Evolutionary conservation across 1,140 invertebrate species (phyloP), one percentile per base, ranked within the genome.

Genomic region (Panagrolaimus sp.): DNA sequence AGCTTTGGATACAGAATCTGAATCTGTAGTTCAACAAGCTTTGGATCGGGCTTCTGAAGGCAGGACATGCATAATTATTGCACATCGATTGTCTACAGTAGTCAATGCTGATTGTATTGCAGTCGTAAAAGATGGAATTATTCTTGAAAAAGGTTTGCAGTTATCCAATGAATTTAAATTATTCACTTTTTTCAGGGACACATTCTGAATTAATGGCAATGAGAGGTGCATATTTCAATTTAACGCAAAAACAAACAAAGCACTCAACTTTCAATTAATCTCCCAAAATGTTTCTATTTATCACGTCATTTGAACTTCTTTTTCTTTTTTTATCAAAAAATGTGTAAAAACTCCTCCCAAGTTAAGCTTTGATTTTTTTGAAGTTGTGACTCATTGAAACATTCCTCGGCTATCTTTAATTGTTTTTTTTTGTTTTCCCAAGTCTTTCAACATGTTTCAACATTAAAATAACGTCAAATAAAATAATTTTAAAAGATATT

Each of bases 1-100:
- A 45, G 82, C 82, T 17, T 69, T 83, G 32, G 81, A 83, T 68
- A 70, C 76, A 7, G 78, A 21, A 17, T 26, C 21, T 21, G 52
- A 58, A 21, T 12, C 14, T 12, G 17, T 58, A 26, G 52, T 58
- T 4, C 52, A 58, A 21, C 14, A 58, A 58, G 52, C 52, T 4
- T 8, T 58, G 52, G 28, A 58, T 12, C 21, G n/a, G n/a, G 52
- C 52, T 21, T 58, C 52, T 8, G 17, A 14, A 24, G 52, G 52
- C 1, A 14, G 52, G 8, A 58, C 52, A n/a, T 58, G 52, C 17
- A 17, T 58, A n/a, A 28, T 58, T 0, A 58, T 58, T 58, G 52
- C 52, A 0, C 52, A 58, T 24, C 21, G 52, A 17, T 58, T 58
- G 8, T 58, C 52, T 21, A 58, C 52, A 21, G 52, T 58, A 12